Conservation (phyloP, 2,113 vertebrate species). For the Sakesphorus luctuosus region DNA sequence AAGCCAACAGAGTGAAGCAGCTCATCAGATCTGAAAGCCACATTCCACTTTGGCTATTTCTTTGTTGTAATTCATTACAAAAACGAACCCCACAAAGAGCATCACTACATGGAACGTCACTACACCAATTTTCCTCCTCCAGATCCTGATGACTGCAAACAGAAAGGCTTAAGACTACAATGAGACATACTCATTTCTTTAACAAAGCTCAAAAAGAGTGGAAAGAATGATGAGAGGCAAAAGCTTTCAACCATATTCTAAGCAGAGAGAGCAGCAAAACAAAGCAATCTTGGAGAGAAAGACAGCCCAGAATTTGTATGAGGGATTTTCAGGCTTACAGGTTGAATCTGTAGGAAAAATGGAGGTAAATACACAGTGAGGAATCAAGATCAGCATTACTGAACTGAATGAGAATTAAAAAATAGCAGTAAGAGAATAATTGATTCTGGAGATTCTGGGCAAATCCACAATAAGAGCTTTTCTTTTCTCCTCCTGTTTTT, state of each 20-base stretch:
- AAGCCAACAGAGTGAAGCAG: neutral
- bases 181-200: neutral
- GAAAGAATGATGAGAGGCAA: neutral
- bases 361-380: conserved; percentile 7
- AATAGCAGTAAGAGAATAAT: neutral
- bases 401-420: conserved; percentile 46
- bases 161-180: neutral
- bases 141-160: neutral
- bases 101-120: neutral
- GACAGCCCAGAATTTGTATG: conserved; percentile 28
- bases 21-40: neutral
- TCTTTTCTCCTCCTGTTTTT: conserved; percentile 4
- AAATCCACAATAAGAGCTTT: conserved; percentile 50
- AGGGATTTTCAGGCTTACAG: conserved; percentile 53
- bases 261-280: neutral
- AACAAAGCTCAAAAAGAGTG: neutral
- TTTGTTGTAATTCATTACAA: neutral
- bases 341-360: conserved; percentile 40
- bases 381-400: conserved; percentile 57
- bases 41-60: neutral
- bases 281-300: neutral
- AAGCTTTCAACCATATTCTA: neutral
- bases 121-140: neutral
- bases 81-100: neutral
- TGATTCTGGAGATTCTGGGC: conserved; percentile 41